A percentile compares a stretch with the other conserved stretches of the same genome.
These are phyloP conservation scores for Yponomeuta plumbellus DNA, from an alignment of 2,888 invertebrate species.

Conservation along the genomic window DNA sequence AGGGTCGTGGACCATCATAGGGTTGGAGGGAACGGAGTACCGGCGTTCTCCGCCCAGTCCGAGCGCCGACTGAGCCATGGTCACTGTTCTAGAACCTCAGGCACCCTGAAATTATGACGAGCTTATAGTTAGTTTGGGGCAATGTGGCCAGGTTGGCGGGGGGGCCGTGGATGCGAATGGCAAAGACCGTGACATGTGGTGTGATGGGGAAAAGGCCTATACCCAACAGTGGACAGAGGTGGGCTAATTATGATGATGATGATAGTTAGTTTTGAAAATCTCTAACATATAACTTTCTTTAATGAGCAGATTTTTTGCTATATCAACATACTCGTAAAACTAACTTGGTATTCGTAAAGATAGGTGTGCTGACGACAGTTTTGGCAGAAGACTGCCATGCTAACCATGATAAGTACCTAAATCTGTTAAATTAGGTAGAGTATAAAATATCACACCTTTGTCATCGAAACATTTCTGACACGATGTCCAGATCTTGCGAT, in stretches of 20 bases:
- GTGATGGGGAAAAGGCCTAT: too few species aligned
- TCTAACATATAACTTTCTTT: too few species aligned
- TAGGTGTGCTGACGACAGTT: too few species aligned
- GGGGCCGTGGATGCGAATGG: too few species aligned
- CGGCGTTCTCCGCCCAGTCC: slow-evolving; percentile 83
- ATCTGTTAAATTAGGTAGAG: too few species aligned
- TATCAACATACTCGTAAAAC: too few species aligned
- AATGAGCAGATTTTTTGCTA: neutral
- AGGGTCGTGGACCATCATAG: slow-evolving; percentile 78
- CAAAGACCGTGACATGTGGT: too few species aligned
- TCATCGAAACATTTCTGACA: slow-evolving; percentile 32
- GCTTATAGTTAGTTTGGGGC: neutral
- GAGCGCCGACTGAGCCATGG: slow-evolving; percentile 65
- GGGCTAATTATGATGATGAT: slow-evolving; percentile 4
- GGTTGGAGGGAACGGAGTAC: slow-evolving; percentile 91
- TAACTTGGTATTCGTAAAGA: too few species aligned
- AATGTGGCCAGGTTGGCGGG: too few species aligned
- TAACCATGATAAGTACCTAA: too few species aligned
- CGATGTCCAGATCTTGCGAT: neutral
- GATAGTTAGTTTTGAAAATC: neutral
- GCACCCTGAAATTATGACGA: slow-evolving; percentile 18
- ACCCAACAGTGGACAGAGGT: too few species aligned
- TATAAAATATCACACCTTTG: slow-evolving; percentile 30
- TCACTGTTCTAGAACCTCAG: slow-evolving; percentile 12
- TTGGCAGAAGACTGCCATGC: too few species aligned